A percentile compares a stretch with the other conserved stretches of the same genome.
Evolutionary conservation across 1,140 invertebrate genomes (phyloP).

Genomic region (Pristionchus pacificus): DNA sequence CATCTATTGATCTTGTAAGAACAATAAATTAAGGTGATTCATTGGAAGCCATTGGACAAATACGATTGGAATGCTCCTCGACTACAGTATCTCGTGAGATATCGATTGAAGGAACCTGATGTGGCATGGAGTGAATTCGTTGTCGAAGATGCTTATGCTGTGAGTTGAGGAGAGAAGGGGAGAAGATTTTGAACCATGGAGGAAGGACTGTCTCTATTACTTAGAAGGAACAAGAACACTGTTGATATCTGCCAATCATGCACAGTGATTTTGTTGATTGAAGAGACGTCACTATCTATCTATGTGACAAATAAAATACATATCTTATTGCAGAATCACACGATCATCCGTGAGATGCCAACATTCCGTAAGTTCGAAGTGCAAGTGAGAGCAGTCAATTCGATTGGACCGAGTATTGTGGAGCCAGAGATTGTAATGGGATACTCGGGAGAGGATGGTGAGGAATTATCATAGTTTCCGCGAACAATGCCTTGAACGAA

Average conservation of each 20-base stretch:
- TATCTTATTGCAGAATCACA: conserved; percentile 51
- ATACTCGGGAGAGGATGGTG: conserved; percentile 87
- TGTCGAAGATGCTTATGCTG: conserved; percentile 64
- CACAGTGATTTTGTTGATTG: too few species aligned
- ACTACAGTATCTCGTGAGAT: conserved; percentile 85
- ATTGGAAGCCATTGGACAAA: conserved; percentile 75
- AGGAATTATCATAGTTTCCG: too few species aligned
- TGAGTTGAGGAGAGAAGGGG: conserved; percentile 28
- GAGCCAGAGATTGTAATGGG: conserved; percentile 77
- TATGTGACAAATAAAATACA: too few species aligned
- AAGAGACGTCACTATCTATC: too few species aligned
- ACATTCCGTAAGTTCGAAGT: conserved; percentile 85
- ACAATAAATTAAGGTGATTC: conserved; percentile 81
- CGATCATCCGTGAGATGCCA: conserved; percentile 73
- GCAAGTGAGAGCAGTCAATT: conserved; percentile 86
- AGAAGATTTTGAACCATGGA: too few species aligned
- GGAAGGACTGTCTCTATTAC: too few species aligned
- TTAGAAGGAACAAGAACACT: too few species aligned
- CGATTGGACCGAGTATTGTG: conserved; percentile 78
- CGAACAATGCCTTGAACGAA: not conserved
- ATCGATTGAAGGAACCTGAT: conserved; percentile 69
- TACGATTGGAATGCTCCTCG: conserved; percentile 91
- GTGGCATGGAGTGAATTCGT: conserved; percentile 67
- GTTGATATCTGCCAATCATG: too few species aligned
- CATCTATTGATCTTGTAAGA: too few species aligned